Evolutionary conservation across 2,888 invertebrate genomes (phyloP), one percentile per base, ranked within the genome.

Genomic region (Philhelius pedissequus): DNA sequence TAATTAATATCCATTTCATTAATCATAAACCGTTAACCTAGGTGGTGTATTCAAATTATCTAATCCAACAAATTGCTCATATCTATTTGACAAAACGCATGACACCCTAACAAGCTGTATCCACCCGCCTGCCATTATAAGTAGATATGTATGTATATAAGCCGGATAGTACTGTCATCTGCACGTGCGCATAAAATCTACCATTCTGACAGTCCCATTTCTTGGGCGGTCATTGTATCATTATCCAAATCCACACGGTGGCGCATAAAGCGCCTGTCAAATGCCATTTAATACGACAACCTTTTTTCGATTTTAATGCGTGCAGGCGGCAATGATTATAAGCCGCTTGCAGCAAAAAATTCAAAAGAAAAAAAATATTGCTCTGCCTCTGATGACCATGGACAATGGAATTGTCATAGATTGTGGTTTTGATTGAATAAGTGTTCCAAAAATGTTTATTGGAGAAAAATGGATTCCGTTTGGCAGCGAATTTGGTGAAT

Each of bases 51-150:
- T 43, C 11, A 62, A 27, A 43, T 45, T n/a, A 74, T 83, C 78
- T 78, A 66, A 74, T 74, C 82, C 45, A 56, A 69, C 69, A 74
- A 83, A 78, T 83, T 79, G 79, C 58, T 43, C 64, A 35, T 75
- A 83, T 74, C 79, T 45, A 56, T 70, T 38, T 78, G 83, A 79
- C 83, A 78, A 83, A 83, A 71, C 58, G 69, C 70, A 64, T 83
- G 83, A 79, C 83, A 83, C 74, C 64, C 69, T 43, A 70, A 83
- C 83, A 79, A 70, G 56, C 40, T 30, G 22, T 35, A 62, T 48
- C 43, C 20, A 52, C 78, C 79, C 73, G 66, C 62, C 32, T 38
- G 35, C 25, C 27, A 27, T 13, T 32, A 32, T 32, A 9, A 4
- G 3, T 11, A n/a, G n/a, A n/a, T n/a, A n/a, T n/a, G n/a, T n/a